These are phyloP conservation scores for Buathra laborator DNA, from an alignment of 2,888 invertebrate genomes.

Conservation along the genomic window DNA sequence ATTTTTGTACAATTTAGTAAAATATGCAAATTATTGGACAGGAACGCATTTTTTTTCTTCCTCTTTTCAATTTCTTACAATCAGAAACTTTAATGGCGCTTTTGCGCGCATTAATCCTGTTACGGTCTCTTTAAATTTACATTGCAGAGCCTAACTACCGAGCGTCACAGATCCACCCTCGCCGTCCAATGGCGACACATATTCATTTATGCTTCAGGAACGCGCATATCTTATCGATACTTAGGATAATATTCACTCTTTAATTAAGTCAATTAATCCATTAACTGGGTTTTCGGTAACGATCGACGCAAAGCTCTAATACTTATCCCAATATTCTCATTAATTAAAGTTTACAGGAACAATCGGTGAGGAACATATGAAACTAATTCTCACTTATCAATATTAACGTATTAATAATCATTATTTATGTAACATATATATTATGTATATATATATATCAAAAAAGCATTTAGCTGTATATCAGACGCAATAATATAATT, in stretches of 20 bases:
- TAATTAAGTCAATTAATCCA: neutral
- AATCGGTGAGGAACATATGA: slow-evolving; percentile 23
- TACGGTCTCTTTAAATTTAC: neutral
- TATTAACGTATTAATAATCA: slow-evolving; percentile 32
- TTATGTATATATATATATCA: slow-evolving; percentile 36
- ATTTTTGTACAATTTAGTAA: slow-evolving; percentile 72
- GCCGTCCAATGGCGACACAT: slow-evolving; percentile 42
- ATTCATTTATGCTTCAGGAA: slow-evolving; percentile 31
- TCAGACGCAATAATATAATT: neutral
- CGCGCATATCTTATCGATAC: slow-evolving; percentile 37
- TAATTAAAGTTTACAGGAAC: slow-evolving; percentile 35
- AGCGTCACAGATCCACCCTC: slow-evolving; percentile 32
- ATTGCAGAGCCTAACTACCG: too few species aligned
- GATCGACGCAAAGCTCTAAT: neutral
- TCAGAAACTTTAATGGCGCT: neutral
- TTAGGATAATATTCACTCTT: slow-evolving; percentile 17
- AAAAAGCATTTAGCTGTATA: neutral
- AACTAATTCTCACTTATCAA: slow-evolving; percentile 22
- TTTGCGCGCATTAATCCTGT: neutral
- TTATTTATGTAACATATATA: slow-evolving; percentile 28
- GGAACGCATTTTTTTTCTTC: neutral
- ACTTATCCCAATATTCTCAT: slow-evolving; percentile 17
- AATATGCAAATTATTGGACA: slow-evolving; percentile 55
- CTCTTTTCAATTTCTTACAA: neutral
- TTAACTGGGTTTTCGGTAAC: neutral